Evolutionary conservation across 2,888 invertebrate species (phyloP), one percentile per base, ranked within the genome.

Genomic region (Theretra japonica): DNA sequence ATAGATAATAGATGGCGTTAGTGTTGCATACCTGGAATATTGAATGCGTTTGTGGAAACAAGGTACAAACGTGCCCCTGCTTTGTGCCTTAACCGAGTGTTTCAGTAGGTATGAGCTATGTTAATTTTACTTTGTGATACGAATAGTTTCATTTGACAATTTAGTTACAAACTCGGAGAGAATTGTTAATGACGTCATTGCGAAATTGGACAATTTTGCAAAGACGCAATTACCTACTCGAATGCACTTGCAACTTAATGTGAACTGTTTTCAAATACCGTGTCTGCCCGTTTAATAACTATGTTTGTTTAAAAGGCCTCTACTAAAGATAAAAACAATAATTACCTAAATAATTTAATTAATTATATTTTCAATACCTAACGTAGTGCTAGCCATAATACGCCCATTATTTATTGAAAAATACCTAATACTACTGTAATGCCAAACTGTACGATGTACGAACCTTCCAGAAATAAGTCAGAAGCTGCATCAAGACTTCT

Each of bases 1-100:
- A 60, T 4, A 28, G n/a, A 60, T 60, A 60, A 60, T 60, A 60
- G 60, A 60, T 30, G 60, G 19, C 60, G 28, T 30, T 28, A 60
- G 60, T 60, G 60, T 30, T 8, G 30, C 60, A 60, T 30, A 33
- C 28, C 8, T 21, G 25, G 19, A 28, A 30, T n/a, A 58, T 33
- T 7, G n/a, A 60, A 30, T 30, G 7, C 60, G 60, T 60, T 60
- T 60, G 60, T 33, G 30, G 41, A 15, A 41, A 8, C 21, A 60
- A 30, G 60, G 6, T 19, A 30, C 60, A 30, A 60, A 19, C n/a
- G 60, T n/a, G 6, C 17, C 17, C 28, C 28, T 28, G 23, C 58
- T 58, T 60, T 60, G 60, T 23, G 21, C 25, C 25, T n/a, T 25
- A 15, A 15, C 25, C 58, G 25, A 60, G 60, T 60, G 8, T 30